Percentiles rank a stretch among this genome's conserved stretches.
phyloP scores from a whole-genome alignment of 2,797 vertebrate species.

The Momotus momota region DNA sequence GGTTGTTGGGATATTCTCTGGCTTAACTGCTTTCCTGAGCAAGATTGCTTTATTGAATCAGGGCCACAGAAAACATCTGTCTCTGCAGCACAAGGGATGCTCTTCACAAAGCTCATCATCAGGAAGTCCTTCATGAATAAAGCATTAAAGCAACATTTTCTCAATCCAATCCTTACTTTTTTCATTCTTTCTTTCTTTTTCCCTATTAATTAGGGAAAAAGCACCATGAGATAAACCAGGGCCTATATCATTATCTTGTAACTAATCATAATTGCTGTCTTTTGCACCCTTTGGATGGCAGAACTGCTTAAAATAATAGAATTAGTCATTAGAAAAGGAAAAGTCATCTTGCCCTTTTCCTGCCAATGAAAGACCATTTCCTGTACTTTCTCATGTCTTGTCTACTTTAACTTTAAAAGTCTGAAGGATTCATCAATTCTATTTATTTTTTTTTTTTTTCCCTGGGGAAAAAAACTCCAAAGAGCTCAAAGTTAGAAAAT shows the following conservation, averaged over 20 bases:
- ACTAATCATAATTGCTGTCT: neutral
- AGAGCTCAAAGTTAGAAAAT: neutral
- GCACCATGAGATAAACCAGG: neutral
- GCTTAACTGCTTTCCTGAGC: conserved; percentile 24
- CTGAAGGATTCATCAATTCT: neutral
- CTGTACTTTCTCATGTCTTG: conserved; percentile 1
- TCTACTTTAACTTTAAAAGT: conserved; percentile 11
- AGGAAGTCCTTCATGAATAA: conserved; percentile 22
- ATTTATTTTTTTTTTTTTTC: neutral
- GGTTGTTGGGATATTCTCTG: conserved; percentile 44
- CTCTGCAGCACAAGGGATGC: conserved; percentile 9
- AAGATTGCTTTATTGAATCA: conserved; percentile 44
- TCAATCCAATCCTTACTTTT: neutral
- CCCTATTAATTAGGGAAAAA: neutral
- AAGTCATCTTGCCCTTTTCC: conserved; percentile 6
- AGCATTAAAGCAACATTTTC: neutral
- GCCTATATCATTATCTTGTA: neutral
- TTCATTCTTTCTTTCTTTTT: neutral
- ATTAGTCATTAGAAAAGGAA: conserved; percentile 28
- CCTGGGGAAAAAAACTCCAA: neutral
- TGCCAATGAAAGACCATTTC: conserved; percentile 31
- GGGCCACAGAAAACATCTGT: conserved; percentile 57
- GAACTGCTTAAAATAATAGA: conserved; percentile 33
- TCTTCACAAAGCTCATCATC: conserved; percentile 17
- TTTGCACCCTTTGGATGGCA: neutral